Evolutionary conservation across 2,113 vertebrate genomes (phyloP), one percentile per base, ranked within the genome.

Genomic region (Xiphophorus hellerii): DNA sequence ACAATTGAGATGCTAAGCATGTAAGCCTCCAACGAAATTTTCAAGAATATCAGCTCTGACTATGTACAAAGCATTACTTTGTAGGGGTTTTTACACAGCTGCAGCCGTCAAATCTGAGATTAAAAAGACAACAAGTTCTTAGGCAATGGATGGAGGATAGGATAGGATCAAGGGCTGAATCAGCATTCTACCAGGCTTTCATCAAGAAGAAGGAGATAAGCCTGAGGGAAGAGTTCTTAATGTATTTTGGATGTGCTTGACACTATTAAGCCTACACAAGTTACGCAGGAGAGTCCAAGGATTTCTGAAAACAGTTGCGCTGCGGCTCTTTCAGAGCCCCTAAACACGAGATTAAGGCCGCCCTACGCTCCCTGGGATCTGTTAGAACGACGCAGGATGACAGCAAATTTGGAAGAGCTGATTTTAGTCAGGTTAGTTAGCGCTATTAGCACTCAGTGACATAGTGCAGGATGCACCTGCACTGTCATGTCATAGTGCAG

Each of bases 11-110:
- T 62, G 30, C 44, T 42, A 35, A 79, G 64, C 74, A 77, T 66
- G 25, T 71, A 76, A 80, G 77, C 74, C 51, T 58, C 51, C 17
- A n/a, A 58, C 51, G 9, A 58, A 58, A 58, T 58, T 58, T 58
- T 58, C 37, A 78, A 72, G 51, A 75, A 85, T 51, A 69, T 42
- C 37, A 76, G 62, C 73, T 67, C 75, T 75, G 76, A 81, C 71
- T 71, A 60, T 62, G 25, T 66, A 73, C 69, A 62, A 25, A 73
- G 42, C 60, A 62, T 70, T 73, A 51, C 69, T 64, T 37, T 60
- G 31, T 58, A 62, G 62, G 35, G 65, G 61, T 69, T 77, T 66
- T 61, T 81, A 20, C 44, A 73, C n/a, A 66, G 2, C 64, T 63
- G 14, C 58, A 48, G 33, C 28, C 15, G 28, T 63, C 58, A 28